Percentiles rank a stretch among this genome's conserved stretches.
These are phyloP conservation scores for Apantesis nais DNA, from an alignment of 2,888 invertebrate species.

Conservation along the genomic window DNA sequence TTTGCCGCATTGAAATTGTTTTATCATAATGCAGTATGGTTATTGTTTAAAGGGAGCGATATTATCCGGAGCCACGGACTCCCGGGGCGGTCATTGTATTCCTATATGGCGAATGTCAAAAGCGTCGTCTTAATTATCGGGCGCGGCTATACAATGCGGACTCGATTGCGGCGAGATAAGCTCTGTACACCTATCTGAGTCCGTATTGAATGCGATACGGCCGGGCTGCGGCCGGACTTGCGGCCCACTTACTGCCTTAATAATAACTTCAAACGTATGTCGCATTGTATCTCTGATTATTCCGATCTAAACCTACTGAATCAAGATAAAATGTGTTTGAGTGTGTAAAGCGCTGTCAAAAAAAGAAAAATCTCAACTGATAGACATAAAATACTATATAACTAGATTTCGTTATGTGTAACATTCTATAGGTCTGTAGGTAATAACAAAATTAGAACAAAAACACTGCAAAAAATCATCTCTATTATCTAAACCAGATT, in stretches of 20 bases:
- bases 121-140: constrained; percentile 86
- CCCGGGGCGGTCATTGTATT: constrained; percentile 85
- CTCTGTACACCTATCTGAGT: constrained; percentile 73
- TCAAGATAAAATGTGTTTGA: constrained; percentile 72
- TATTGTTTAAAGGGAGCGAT: constrained; percentile 82
- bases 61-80: constrained; percentile 74
- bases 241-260: constrained; percentile 75
- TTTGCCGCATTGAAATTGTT: constrained; percentile 81
- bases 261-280: constrained; percentile 82
- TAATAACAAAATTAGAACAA: constrained; percentile 50
- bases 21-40: constrained; percentile 82
- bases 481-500: constrained; percentile 71
- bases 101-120: constrained; percentile 86
- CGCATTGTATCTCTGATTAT: constrained; percentile 82
- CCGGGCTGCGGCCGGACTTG: constrained; percentile 51
- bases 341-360: constrained; percentile 59
- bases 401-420: constrained; percentile 23
- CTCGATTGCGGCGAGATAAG: constrained; percentile 84
- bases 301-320: constrained; percentile 79
- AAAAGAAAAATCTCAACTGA: constrained; percentile 38
- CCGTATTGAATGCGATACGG: constrained; percentile 75
- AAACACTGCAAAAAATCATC: constrained; percentile 61
- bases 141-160: constrained; percentile 82
- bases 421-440: constrained; percentile 26
- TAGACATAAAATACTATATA: constrained; percentile 24